Evolutionary conservation across 2,113 vertebrate genomes (phyloP), one percentile per base, ranked within the genome.

Genomic region (Sorex araneus): DNA sequence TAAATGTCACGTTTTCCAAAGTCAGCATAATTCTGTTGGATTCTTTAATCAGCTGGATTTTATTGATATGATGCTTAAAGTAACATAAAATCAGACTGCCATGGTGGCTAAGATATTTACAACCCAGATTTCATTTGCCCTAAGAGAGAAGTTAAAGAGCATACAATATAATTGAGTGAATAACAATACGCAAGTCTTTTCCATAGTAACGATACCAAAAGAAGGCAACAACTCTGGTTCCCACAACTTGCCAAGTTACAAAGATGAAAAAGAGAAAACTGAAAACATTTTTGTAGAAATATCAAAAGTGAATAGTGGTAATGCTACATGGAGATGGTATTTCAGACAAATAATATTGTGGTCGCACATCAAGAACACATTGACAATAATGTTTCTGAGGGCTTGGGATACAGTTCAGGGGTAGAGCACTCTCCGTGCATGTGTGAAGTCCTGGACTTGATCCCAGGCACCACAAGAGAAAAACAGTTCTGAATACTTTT

Each of bases 31-130:
- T 98, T 95, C 98, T 98, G 95, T 99, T 99, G 2, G 98, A 98
- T 71, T 99, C 99, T 97, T 98, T 99, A 90, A 99, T 96, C 77
- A 99, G 94, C 84, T 99, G 98, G 84, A 98, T 99, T 97, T 99
- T 98, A 94, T 99, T 98, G 94, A 99, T 97, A 77, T 94, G 97
- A 92, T 96, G 95, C 94, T 99, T 99, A 97, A 30, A 97, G 89
- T 94, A 92, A 83, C 43, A 78, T 81, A 82, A 95, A 94, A 90
- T 90, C 75, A 90, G 45, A 85, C 63, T 94, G 77, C 75, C 1
- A 54, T 1, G n/a, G 8, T 34, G 3, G 50, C 5, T 81, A 30
- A 6, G 34, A 82, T 15, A 18, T 94, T 92, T 92, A 25, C 40
- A 84, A 93, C 8, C n/a, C 47, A 67, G 4, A 32, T 30, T 80